Evolutionary conservation across 2,888 invertebrate genomes (phyloP).

Genomic region (Agrochola lychnidis): DNA sequence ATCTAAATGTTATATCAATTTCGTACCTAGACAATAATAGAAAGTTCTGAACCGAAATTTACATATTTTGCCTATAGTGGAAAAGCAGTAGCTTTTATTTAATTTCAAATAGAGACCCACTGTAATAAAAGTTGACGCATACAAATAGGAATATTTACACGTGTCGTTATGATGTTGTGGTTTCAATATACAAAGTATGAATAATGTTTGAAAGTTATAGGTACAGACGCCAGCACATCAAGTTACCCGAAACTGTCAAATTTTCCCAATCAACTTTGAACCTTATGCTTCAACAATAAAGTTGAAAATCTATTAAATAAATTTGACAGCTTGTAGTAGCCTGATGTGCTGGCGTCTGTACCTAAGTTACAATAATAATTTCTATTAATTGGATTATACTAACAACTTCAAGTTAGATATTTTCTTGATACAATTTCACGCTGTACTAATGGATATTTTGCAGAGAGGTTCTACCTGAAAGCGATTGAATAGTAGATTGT

Average conservation of each 20-base stretch:
- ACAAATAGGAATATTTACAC: constrained; percentile 18
- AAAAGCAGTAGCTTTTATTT: constrained; percentile 7
- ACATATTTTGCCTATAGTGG: constrained; percentile 2
- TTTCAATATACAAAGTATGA: background rate
- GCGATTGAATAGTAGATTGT: too few species aligned
- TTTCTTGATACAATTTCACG: background rate
- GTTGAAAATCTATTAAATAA: too few species aligned
- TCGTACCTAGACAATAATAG: background rate
- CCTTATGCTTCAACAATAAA: too few species aligned
- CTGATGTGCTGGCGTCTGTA: too few species aligned
- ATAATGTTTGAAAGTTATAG: constrained; percentile 6
- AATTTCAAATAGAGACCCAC: constrained; percentile 16
- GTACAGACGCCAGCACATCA: too few species aligned
- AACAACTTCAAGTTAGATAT: background rate
- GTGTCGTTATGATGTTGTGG: background rate
- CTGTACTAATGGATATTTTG: background rate
- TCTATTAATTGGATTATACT: background rate
- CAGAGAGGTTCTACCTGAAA: background rate
- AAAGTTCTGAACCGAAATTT: constrained; percentile 8
- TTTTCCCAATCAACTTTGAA: too few species aligned
- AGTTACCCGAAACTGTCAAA: too few species aligned
- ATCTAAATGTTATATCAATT: constrained; percentile 16
- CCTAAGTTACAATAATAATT: background rate
- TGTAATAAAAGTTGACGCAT: constrained; percentile 34
- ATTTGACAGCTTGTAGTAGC: too few species aligned